phyloP scores from a whole-genome alignment of 1,140 invertebrate species.

The Zaprionus tsacasi region DNA sequence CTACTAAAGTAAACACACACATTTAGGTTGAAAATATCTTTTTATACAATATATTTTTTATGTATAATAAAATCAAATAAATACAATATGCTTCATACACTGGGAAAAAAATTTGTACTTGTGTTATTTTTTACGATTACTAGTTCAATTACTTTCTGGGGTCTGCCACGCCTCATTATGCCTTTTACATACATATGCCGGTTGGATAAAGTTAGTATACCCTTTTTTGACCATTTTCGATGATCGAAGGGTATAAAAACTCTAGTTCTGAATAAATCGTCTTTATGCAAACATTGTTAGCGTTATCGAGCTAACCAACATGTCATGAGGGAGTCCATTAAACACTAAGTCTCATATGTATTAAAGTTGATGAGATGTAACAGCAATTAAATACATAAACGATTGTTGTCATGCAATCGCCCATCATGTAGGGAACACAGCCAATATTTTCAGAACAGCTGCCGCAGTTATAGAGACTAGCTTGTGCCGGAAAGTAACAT shows the following conservation, averaged over 20 bases:
- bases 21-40: conserved; percentile 27
- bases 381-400: conserved; percentile 3
- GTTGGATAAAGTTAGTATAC: too few species aligned
- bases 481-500: background rate
- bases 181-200: background rate
- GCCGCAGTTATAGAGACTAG: background rate
- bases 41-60: conserved; percentile 29
- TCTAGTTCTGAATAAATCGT: background rate
- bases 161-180: background rate
- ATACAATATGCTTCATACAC: background rate
- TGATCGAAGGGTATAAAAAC: background rate
- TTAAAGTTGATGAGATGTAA: background rate
- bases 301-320: background rate
- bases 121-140: background rate
- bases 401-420: background rate
- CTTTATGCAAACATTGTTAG: conserved; percentile 1
- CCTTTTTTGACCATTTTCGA: too few species aligned
- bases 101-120: background rate
- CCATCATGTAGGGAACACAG: background rate
- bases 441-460: background rate
- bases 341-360: background rate
- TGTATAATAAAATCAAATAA: conserved; percentile 21
- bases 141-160: too few species aligned
- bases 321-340: conserved; percentile 16
- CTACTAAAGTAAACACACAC: conserved; percentile 1